phyloP scores from a whole-genome alignment of 2,888 invertebrate species.

The Anarsia innoxiella region DNA sequence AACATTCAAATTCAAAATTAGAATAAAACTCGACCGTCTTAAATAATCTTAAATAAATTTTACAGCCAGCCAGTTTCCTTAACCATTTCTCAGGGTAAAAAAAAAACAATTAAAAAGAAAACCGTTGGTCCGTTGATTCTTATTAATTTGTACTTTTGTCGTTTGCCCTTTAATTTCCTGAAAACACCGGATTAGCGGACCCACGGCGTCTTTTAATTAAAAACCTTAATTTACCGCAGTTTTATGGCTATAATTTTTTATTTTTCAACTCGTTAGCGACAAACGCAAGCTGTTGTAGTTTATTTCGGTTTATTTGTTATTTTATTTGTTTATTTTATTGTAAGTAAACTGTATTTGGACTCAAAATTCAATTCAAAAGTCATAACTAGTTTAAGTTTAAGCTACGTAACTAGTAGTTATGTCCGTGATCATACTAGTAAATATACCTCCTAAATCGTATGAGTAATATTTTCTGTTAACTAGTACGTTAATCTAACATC shows the following conservation, averaged over 20 bases:
- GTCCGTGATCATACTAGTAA: not conserved
- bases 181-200: constrained; percentile 53
- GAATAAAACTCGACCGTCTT: no score
- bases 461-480: no score
- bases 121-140: no score
- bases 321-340: not conserved
- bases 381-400: not conserved
- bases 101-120: no score
- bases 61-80: no score
- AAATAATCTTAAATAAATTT: no score
- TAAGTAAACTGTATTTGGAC: no score
- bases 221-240: constrained; percentile 48
- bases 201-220: constrained; percentile 51
- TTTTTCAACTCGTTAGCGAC: constrained; percentile 3
- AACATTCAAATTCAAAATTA: no score
- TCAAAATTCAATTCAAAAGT: no score
- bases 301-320: not conserved
- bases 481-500: no score
- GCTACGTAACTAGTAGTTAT: not conserved
- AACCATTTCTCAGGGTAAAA: no score
- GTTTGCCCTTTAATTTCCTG: constrained; percentile 41
- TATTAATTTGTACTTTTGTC: constrained; percentile 56
- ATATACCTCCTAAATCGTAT: no score
- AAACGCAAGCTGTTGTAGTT: not conserved
- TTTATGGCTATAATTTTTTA: constrained; percentile 40